Evolutionary conservation across 2,888 invertebrate genomes (phyloP).

Genomic region (Calameuta pallipes): DNA sequence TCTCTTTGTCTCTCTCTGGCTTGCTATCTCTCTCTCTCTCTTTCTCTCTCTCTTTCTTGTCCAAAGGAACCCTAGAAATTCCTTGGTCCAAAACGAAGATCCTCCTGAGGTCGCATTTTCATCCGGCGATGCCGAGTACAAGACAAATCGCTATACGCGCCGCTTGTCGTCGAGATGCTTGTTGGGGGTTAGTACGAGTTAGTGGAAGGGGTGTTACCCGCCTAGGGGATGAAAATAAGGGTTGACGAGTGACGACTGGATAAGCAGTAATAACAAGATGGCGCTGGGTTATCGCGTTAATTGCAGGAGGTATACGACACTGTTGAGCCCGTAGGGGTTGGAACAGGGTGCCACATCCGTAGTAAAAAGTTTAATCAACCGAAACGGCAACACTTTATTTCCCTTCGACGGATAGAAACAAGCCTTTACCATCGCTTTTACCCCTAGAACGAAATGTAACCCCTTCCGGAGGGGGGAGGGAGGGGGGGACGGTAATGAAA

Average conservation of each 20-base stretch:
- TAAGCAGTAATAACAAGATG: neutral
- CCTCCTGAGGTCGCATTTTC: neutral
- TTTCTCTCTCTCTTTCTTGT: slow-evolving; percentile 11
- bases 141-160: neutral
- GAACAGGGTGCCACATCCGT: neutral
- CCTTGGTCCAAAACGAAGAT: neutral
- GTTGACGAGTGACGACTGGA: neutral
- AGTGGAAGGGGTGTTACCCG: too few species aligned
- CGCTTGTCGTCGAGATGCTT: neutral
- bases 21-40: neutral
- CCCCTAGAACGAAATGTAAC: neutral
- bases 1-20: neutral
- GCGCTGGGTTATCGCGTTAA: slow-evolving; percentile 38
- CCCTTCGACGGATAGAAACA: slow-evolving; percentile 32
- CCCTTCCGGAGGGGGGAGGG: neutral
- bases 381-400: slow-evolving; percentile 44
- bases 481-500: slow-evolving; percentile 28
- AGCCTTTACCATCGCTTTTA: slow-evolving; percentile 30
- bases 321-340: accelerated
- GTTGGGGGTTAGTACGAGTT: neutral
- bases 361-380: slow-evolving; percentile 54
- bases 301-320: slow-evolving; percentile 32
- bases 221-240: neutral
- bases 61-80: neutral
- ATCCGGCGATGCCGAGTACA: neutral